These are phyloP conservation scores for Columba janthina DNA, from an alignment of 2,113 vertebrate species.

Conservation along the genomic window DNA sequence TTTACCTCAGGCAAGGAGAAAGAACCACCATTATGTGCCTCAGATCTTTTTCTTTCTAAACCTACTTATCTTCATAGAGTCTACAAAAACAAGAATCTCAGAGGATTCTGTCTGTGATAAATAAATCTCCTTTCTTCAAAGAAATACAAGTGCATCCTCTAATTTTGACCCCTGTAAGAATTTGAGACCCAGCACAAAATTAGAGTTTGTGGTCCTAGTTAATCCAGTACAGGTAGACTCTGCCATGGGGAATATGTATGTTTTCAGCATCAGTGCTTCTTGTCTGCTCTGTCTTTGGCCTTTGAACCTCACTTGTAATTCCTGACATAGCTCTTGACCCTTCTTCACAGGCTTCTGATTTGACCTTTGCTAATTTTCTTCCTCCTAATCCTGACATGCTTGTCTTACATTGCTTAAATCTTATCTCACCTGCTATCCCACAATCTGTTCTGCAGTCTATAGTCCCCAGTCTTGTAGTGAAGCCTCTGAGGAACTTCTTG, in stretches of 20 bases:
- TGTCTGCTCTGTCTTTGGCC: neutral
- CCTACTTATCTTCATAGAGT: neutral
- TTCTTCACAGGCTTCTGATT: neutral
- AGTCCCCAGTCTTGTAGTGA: neutral
- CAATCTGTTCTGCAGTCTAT: neutral
- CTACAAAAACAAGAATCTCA: neutral
- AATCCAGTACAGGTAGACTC: neutral
- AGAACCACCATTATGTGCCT: neutral
- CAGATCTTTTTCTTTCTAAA: neutral
- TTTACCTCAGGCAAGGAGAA: neutral
- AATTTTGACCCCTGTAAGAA: neutral
- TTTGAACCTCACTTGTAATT: constrained; percentile 38
- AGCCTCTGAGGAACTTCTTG: neutral
- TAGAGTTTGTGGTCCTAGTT: neutral
- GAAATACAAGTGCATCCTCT: neutral
- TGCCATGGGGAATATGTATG: neutral
- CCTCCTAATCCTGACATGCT: constrained; percentile 14
- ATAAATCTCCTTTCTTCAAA: neutral
- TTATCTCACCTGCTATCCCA: neutral
- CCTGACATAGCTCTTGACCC: neutral
- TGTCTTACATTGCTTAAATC: neutral
- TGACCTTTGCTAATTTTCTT: constrained; percentile 14
- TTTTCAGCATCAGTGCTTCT: neutral
- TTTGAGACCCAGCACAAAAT: neutral
- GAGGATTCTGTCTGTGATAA: neutral